phyloP scores from a whole-genome alignment of 2,888 invertebrate species.

The Lasioglossum oenotherae region DNA sequence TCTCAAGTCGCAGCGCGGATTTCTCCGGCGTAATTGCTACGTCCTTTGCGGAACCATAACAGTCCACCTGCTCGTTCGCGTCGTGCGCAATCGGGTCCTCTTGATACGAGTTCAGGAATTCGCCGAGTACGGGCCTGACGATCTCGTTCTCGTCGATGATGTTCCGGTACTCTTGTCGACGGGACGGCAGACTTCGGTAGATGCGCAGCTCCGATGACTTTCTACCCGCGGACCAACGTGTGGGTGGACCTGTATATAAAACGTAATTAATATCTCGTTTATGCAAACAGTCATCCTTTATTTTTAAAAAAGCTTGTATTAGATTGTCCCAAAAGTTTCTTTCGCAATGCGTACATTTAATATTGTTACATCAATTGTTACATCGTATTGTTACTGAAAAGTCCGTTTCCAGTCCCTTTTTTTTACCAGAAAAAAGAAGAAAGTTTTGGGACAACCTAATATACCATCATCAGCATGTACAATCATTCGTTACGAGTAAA shows the following conservation, averaged over 20 bases:
- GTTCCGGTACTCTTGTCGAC: conserved; percentile 84
- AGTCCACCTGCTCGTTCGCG: conserved; percentile 23
- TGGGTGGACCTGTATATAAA: conserved; percentile 84
- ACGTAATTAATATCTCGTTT: conserved; percentile 10
- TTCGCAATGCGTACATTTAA: no score
- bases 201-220: conserved; percentile 86
- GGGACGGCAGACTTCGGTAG: conserved; percentile 87
- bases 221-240: conserved; percentile 85
- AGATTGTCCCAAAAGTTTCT: neutral
- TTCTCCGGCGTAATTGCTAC: conserved; percentile 44
- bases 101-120: conserved; percentile 35
- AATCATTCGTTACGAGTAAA: neutral
- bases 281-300: neutral
- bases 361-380: no score
- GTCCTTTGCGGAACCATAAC: conserved; percentile 37
- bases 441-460: no score
- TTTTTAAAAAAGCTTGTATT: neutral
- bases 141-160: conserved; percentile 28
- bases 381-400: no score
- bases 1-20: conserved; percentile 38
- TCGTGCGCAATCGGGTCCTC: conserved; percentile 12
- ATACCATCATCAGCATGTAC: neutral
- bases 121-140: conserved; percentile 26
- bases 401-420: no score
- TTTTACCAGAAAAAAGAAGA: no score